Conservation (phyloP, 2,888 invertebrate genomes). For the Hoplodrina blanda region DNA sequence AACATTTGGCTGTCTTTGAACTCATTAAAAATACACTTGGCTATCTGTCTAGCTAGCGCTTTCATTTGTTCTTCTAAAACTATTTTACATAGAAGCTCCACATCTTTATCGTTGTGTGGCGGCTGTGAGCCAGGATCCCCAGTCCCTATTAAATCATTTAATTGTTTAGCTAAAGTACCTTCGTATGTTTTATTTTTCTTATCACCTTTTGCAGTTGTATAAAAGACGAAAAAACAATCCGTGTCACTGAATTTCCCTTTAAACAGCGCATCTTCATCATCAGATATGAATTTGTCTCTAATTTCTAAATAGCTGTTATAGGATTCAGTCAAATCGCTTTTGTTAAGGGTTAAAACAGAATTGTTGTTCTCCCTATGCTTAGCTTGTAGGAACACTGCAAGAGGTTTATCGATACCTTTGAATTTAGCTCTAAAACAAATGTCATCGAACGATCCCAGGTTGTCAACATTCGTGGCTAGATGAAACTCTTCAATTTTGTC, state of each 20-base stretch:
- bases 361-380: conserved; percentile 18
- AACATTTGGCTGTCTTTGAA: background rate
- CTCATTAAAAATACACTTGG: no score
- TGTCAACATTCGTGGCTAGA: conserved; percentile 53
- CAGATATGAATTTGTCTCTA: background rate
- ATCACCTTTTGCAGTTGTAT: conserved; percentile 47
- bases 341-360: background rate
- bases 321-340: background rate
- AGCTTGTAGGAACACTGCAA: conserved; percentile 21
- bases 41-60: conserved; percentile 25
- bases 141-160: conserved; percentile 41
- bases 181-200: background rate
- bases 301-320: conserved; percentile 5
- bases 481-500: conserved; percentile 40
- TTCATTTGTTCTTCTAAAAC: conserved; percentile 27
- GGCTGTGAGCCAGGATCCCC: conserved; percentile 31
- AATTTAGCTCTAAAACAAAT: conserved; percentile 46
- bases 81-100: conserved; percentile 17
- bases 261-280: conserved; percentile 30
- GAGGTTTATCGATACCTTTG: background rate
- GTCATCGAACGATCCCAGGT: conserved; percentile 52
- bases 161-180: background rate
- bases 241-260: conserved; percentile 11
- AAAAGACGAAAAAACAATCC: conserved; percentile 45
- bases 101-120: conserved; percentile 1